Evolutionary conservation across 2,888 invertebrate species (phyloP).

Genomic region (Eueremaeus valkanovi): DNA sequence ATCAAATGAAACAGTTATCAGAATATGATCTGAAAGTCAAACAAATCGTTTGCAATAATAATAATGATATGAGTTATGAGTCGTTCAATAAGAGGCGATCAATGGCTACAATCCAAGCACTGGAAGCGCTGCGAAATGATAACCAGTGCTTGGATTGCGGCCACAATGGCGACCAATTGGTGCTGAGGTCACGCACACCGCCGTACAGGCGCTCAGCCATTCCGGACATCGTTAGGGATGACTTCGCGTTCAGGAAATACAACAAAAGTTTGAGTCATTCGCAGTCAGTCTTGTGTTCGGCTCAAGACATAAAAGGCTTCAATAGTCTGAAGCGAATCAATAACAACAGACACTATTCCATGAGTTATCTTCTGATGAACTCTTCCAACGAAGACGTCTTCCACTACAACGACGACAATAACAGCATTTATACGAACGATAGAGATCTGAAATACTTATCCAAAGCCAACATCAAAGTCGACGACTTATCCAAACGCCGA

Average conservation of each 20-base stretch:
- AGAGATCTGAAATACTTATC: constrained; percentile 18
- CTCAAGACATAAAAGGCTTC: neutral
- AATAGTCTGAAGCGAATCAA: constrained; percentile 9
- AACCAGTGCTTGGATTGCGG: neutral
- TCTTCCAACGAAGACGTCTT: constrained; percentile 6
- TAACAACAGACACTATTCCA: neutral
- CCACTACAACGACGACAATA: neutral
- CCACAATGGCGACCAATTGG: neutral
- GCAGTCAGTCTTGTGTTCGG: neutral
- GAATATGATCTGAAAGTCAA: constrained; percentile 15
- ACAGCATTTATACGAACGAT: neutral
- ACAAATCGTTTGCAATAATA: neutral
- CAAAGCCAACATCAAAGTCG: constrained; percentile 45
- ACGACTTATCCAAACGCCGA: constrained; percentile 46
- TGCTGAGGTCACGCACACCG: constrained; percentile 49
- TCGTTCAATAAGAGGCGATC: constrained; percentile 32
- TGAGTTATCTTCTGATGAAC: constrained; percentile 17
- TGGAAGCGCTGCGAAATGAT: constrained; percentile 1
- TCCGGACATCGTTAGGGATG: constrained; percentile 67
- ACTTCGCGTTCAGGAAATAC: constrained; percentile 61
- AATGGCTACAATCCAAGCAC: constrained; percentile 11
- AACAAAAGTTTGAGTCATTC: constrained; percentile 35
- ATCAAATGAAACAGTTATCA: neutral
- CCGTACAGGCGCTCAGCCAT: constrained; percentile 55
- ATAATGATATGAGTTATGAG: neutral